Percentiles rank a stretch among this genome's conserved stretches.
These are phyloP conservation scores for Bombylius discolor DNA, from an alignment of 2,888 invertebrate species.

Conservation along the genomic window DNA sequence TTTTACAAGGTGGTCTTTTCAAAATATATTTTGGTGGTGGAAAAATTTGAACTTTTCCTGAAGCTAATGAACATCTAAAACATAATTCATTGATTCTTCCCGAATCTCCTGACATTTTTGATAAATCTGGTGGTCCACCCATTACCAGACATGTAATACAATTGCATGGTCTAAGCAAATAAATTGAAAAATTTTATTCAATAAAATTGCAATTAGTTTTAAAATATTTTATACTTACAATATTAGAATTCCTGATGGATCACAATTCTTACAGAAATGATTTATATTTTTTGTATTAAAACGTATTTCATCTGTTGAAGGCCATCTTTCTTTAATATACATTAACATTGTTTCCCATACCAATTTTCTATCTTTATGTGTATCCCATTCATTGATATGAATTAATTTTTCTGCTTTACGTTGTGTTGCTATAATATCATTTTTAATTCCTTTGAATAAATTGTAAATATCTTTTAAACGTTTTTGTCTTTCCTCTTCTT, in stretches of 20 bases:
- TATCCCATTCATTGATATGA: constrained; percentile 32
- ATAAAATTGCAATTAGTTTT: too few species aligned
- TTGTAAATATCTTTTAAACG: constrained; percentile 29
- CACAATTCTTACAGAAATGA: constrained; percentile 31
- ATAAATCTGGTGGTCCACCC: not conserved
- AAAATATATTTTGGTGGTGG: too few species aligned
- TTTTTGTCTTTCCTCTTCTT: constrained; percentile 29
- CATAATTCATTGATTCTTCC: too few species aligned
- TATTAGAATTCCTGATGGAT: constrained; percentile 29
- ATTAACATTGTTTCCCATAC: constrained; percentile 35
- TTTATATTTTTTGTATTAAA: constrained; percentile 28
- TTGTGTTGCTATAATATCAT: constrained; percentile 28
- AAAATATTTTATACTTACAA: constrained; percentile 22
- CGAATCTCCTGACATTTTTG: too few species aligned
- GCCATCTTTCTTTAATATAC: constrained; percentile 30
- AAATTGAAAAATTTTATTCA: too few species aligned
- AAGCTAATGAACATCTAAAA: too few species aligned
- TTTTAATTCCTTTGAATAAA: constrained; percentile 30
- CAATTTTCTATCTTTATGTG: constrained; percentile 28
- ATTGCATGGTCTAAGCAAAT: too few species aligned
- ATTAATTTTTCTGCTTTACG: constrained; percentile 26
- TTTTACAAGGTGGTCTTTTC: too few species aligned
- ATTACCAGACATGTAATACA: too few species aligned
- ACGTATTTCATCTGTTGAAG: constrained; percentile 28
- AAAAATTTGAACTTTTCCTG: too few species aligned